Base-by-base conservation (phyloP, 2,888 invertebrate genomes). In the Cerastis leucographa region DNA sequence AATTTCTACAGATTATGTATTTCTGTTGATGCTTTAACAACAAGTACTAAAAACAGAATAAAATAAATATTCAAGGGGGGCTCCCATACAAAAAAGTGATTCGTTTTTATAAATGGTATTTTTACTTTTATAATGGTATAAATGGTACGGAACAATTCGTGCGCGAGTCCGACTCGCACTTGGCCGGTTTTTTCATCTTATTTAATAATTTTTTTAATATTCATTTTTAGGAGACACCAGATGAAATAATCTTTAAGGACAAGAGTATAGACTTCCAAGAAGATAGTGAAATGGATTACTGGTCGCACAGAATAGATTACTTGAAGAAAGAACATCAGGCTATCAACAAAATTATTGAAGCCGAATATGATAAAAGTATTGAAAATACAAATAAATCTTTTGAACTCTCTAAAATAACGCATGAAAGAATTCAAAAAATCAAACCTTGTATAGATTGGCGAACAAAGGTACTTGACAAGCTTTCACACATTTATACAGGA, bases 321-420 rank as follows among this genome's bases (percentile, higher is more conserved):
- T 87, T 96, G 2, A 95, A 94, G 90, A 94, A 92, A 81, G 96
- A 96, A 89, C 96, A 96, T 86, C 92, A 94, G 80, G 73, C 89
- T 71, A 96, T 96, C 14, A 96, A 95, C 84, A 93, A 94, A 88
- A 95, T 96, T 70, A 91, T 96, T 80, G 96, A 96, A 88, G 51
- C 90, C 3, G 96, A 96, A 90, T 96, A 94, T 88, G 93, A 95
- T 71, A 95, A 93, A 89, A 93, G 94, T 22, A 92, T 96, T 69
- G 92, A 94, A 88, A 89, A 85, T 67, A 92, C 93, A 8, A 92
- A 91, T 71, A 91, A 93, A 83, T 80, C 91, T 74, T 93, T 91
- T 84, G 91, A 93, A 80, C 66, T 89, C 29, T 91, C 93, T 9
- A 91, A 91, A 85, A 68, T 91, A 61, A 91, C 93, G 11, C 90